A percentile compares a stretch with the other conserved stretches of the same genome.
These are phyloP conservation scores for Rhegmatorhina hoffmannsi DNA, from an alignment of 2,113 vertebrate genomes.

Conservation along the genomic window DNA sequence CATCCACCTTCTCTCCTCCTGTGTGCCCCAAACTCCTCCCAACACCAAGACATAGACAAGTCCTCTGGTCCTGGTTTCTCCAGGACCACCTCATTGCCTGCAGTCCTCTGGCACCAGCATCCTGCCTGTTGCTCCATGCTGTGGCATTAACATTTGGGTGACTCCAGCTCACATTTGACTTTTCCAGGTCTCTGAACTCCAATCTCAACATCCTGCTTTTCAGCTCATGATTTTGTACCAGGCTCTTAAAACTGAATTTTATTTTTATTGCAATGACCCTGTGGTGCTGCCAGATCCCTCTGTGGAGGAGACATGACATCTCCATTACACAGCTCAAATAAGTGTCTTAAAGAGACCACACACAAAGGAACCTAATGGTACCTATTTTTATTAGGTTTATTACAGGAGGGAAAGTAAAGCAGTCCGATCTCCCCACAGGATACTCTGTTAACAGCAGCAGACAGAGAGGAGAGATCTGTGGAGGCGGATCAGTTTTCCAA, in stretches of 20 bases:
- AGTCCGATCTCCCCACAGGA: slow-evolving; percentile 61
- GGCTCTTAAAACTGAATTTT: slow-evolving; percentile 44
- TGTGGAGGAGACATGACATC: slow-evolving; percentile 56
- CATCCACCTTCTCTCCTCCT: not conserved
- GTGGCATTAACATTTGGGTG: not conserved
- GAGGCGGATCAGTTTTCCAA: slow-evolving; percentile 64
- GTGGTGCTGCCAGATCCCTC: slow-evolving; percentile 9
- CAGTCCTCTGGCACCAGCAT: not conserved
- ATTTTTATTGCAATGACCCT: slow-evolving; percentile 53
- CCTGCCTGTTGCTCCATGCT: not conserved
- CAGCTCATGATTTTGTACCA: not conserved
- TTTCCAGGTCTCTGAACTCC: not conserved
- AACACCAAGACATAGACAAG: not conserved
- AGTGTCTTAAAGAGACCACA: slow-evolving; percentile 69
- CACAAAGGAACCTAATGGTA: slow-evolving; percentile 61
- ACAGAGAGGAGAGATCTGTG: slow-evolving; percentile 60
- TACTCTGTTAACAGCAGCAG: slow-evolving; percentile 58
- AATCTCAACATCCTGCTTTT: not conserved
- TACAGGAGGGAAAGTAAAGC: slow-evolving; percentile 63
- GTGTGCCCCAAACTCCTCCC: not conserved
- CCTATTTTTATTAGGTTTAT: slow-evolving; percentile 72
- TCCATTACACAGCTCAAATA: slow-evolving; percentile 65
- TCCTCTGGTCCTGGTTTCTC: not conserved
- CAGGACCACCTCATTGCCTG: not conserved
- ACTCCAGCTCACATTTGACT: not conserved